Conservation (phyloP, 2,113 vertebrate genomes). For the Delphinapterus leucas region DNA sequence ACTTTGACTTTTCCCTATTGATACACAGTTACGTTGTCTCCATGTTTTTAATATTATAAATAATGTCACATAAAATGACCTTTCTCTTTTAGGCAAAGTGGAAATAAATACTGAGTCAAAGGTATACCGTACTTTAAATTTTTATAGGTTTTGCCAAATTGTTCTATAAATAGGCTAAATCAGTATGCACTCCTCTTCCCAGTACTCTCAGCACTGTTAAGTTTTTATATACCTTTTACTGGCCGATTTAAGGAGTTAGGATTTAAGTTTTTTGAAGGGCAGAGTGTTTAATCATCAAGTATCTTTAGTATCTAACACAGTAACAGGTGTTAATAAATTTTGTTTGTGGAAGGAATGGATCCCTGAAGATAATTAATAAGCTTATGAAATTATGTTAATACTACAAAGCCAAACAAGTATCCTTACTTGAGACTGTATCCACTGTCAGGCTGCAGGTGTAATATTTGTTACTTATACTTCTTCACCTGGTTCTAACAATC, state of each 20-base stretch:
- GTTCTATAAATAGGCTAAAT: not conserved
- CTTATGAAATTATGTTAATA: not conserved
- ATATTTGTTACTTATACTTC: conserved; percentile 3
- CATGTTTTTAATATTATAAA: not conserved
- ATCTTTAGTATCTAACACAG: not conserved
- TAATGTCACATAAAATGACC: not conserved
- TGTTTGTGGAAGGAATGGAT: not conserved
- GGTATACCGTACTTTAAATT: not conserved
- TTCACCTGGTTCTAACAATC: not conserved
- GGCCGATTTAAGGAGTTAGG: not conserved
- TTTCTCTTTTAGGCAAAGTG: conserved; percentile 15
- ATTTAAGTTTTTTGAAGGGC: conserved; percentile 9
- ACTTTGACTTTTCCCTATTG: not conserved
- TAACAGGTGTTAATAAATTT: conserved; percentile 20
- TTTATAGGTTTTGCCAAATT: conserved; percentile 8
- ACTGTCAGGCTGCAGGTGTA: not conserved
- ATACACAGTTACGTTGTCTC: not conserved
- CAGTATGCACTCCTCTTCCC: not conserved
- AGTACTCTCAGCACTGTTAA: not conserved
- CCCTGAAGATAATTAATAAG: conserved; percentile 11
- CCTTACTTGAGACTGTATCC: not conserved
- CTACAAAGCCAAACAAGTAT: not conserved
- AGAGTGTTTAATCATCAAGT: not conserved
- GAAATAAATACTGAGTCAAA: conserved; percentile 23
- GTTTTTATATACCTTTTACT: not conserved